A percentile compares a stretch with the other conserved stretches of the same genome.
phyloP scores from a whole-genome alignment of 2,113 vertebrate genomes.

The Romanogobio albipinnatus region DNA sequence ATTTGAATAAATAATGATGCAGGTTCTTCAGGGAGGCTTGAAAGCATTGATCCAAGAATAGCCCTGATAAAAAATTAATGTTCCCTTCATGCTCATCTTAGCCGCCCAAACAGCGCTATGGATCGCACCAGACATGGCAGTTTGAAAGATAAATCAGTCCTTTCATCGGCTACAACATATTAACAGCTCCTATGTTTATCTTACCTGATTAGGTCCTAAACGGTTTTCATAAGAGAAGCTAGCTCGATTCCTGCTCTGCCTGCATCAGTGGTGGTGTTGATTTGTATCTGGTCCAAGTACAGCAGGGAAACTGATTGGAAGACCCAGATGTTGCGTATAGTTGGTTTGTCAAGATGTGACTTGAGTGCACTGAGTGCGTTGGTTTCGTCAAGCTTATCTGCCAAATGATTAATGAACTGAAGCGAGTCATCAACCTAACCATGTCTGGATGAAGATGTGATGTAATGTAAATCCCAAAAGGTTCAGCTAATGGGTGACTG shows the following conservation, averaged over 20 bases:
- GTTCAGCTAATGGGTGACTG: constrained; percentile 13
- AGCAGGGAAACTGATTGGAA: background rate
- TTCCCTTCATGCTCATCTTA: constrained; percentile 64
- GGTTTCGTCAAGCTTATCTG: constrained; percentile 6
- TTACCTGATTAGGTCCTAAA: constrained; percentile 46
- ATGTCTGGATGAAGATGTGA: constrained; percentile 22
- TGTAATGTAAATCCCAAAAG: constrained; percentile 6
- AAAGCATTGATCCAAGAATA: constrained; percentile 85
- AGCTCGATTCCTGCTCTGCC: background rate
- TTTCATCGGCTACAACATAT: constrained; percentile 26
- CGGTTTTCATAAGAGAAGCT: constrained; percentile 30
- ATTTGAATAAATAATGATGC: constrained; percentile 85
- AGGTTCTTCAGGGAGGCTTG: constrained; percentile 80
- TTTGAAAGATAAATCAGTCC: constrained; percentile 44
- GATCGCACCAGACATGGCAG: constrained; percentile 50
- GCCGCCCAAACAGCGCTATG: constrained; percentile 74
- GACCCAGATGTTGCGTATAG: background rate
- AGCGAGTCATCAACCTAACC: background rate
- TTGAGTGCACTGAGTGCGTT: background rate
- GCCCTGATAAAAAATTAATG: constrained; percentile 86
- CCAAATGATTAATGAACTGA: background rate
- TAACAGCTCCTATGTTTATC: constrained; percentile 24
- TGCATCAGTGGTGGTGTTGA: constrained; percentile 22
- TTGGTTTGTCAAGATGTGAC: constrained; percentile 11
- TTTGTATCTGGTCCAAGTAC: constrained; percentile 32